A percentile compares a stretch with the other conserved stretches of the same genome.
Evolutionary conservation across 2,797 vertebrate genomes (phyloP).

Genomic region (Pristis pectinata): DNA sequence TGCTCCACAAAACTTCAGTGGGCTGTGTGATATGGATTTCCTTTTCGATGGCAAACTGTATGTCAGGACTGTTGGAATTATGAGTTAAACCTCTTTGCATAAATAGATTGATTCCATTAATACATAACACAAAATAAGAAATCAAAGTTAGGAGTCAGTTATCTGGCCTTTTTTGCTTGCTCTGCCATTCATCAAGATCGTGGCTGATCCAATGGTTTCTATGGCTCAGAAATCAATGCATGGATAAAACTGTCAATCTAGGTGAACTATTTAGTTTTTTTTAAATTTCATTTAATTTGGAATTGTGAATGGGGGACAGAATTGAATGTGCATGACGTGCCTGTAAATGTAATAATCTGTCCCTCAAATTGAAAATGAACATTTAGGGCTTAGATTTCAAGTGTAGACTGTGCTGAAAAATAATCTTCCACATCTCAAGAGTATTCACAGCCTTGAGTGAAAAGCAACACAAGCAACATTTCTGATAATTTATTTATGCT

Average conservation of each 20-base stretch:
- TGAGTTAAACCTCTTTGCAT: background rate
- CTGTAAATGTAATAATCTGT: background rate
- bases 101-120: no score
- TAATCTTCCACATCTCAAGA: background rate
- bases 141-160: no score
- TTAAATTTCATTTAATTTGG: background rate
- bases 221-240: background rate
- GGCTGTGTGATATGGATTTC: no score
- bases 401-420: background rate
- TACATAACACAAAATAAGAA: no score
- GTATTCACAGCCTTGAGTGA: background rate
- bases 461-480: slow-evolving; percentile 15
- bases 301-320: slow-evolving; percentile 6
- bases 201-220: background rate
- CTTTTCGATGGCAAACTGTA: background rate
- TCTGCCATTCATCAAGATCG: no score
- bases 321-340: background rate
- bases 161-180: no score
- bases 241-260: background rate
- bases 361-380: background rate
- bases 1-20: no score
- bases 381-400: slow-evolving; percentile 18
- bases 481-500: background rate
- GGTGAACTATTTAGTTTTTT: background rate
- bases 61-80: background rate